Evolutionary conservation across 1,140 invertebrate genomes (phyloP), one percentile per base, ranked within the genome.

Genomic region (Tetramorium parvispinum): DNA sequence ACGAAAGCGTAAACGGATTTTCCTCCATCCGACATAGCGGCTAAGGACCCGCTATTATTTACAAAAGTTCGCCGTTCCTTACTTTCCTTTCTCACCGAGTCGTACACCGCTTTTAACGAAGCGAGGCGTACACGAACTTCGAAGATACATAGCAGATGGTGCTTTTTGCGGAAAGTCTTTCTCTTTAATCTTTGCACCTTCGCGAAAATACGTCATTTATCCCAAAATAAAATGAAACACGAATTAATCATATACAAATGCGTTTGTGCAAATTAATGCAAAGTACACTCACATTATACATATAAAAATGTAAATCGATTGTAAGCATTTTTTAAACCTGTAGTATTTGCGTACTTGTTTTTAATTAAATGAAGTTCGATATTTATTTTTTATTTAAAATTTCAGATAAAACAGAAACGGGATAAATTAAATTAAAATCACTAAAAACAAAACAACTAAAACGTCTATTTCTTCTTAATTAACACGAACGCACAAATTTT

Each of bases 11-110:
- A 89, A 90, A 90, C 89, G 89, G 79, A 66, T 90, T 89, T 89
- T 79, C 79, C 66, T 83, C 21, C 46, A 43, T 27, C 73, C 61
- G 87, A 87, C 78, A 59, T 43, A 66, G 49, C 61, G 78, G 32
- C 78, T 89, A 87, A 89, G 78, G 73, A 76, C 59, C 46, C 21
- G 32, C 87, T 88, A 87, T 89, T 89, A 90, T 87, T 89, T 89
- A 68, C 73, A 75, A 85, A 90, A 89, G 82, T 87, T 85, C 76
- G 53, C 71, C 75, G 37, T 75, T 75, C 59, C 37, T 85, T 63
- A 79, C 82, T 81, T 85, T 77, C 57, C 57, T 78, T 40, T 57
- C 24, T 70, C 40, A 76, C n/a, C 76, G 21, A 24, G 70, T 75
- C 76, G 51, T 51, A 43, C 43, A 43, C 49, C 37, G 37, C n/a